These are phyloP conservation scores for Oscheius myriophilus DNA, from an alignment of 2,888 invertebrate genomes.

Conservation along the genomic window DNA sequence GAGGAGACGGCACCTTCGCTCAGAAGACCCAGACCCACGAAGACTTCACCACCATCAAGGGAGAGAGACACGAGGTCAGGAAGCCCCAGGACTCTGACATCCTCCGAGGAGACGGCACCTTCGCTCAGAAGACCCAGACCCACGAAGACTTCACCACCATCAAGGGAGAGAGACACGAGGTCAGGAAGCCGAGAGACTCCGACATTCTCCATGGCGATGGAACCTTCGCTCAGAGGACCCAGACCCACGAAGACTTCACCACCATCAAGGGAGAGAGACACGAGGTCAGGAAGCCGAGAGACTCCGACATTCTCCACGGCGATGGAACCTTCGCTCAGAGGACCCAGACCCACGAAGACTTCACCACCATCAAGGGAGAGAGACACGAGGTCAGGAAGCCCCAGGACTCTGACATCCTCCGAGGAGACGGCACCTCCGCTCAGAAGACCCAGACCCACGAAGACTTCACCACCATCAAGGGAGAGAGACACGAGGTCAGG, in stretches of 20 bases:
- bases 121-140: background rate
- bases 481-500: slow-evolving; percentile 1
- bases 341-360: slow-evolving; percentile 7
- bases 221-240: background rate
- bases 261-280: background rate
- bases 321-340: slow-evolving; percentile 1
- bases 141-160: background rate
- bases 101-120: background rate
- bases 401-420: slow-evolving; percentile 2
- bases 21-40: background rate
- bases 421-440: slow-evolving; percentile 4
- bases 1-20: slow-evolving; percentile 5
- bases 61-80: slow-evolving; percentile 1
- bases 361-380: background rate
- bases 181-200: slow-evolving; percentile 1
- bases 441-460: background rate
- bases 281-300: slow-evolving; percentile 2
- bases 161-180: slow-evolving; percentile 3
- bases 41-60: background rate
- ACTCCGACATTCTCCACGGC: background rate
- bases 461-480: background rate
- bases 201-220: slow-evolving; percentile 8
- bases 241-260: slow-evolving; percentile 1
- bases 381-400: background rate
- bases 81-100: slow-evolving; percentile 7